Percentiles rank a stretch among this genome's conserved stretches.
phyloP scores from a whole-genome alignment of 2,113 vertebrate species.

The Ibidorhyncha struthersii region DNA sequence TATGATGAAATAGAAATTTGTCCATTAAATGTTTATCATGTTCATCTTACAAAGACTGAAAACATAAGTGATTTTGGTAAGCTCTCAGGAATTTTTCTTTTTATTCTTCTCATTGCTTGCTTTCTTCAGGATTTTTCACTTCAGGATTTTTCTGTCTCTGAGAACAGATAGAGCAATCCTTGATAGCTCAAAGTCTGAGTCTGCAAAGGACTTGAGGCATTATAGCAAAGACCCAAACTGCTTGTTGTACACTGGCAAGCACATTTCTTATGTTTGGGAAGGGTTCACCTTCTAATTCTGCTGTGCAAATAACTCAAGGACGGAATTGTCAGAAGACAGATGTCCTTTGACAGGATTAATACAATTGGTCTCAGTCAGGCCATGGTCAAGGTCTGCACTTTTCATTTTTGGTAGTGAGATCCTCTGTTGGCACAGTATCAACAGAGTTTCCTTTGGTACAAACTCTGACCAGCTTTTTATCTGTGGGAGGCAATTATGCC shows the following conservation, averaged over 20 bases:
- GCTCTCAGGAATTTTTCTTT: neutral
- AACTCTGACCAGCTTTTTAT: neutral
- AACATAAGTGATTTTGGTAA: slow-evolving; percentile 86
- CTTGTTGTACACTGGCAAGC: neutral
- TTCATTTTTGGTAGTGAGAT: neutral
- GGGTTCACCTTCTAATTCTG: neutral
- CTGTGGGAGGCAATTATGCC: accelerated
- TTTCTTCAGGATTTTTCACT: too few relatives aligned
- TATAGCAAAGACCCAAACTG: neutral
- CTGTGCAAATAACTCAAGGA: neutral
- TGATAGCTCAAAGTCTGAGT: neutral
- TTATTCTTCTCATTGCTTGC: neutral
- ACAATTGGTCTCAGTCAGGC: neutral
- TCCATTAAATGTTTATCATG: slow-evolving; percentile 76
- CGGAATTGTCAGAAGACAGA: neutral
- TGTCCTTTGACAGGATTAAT: neutral
- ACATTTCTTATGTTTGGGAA: neutral
- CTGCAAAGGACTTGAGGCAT: neutral
- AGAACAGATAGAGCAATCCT: neutral
- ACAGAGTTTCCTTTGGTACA: neutral
- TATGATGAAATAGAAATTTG: slow-evolving; percentile 89
- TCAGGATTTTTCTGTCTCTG: neutral
- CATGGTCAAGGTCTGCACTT: neutral
- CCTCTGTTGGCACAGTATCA: neutral
- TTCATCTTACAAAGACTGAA: slow-evolving; percentile 83